Percentiles rank a stretch among this genome's conserved stretches.
phyloP scores from a whole-genome alignment of 2,888 invertebrate species.

The Lepeophtheirus nordmannii region DNA sequence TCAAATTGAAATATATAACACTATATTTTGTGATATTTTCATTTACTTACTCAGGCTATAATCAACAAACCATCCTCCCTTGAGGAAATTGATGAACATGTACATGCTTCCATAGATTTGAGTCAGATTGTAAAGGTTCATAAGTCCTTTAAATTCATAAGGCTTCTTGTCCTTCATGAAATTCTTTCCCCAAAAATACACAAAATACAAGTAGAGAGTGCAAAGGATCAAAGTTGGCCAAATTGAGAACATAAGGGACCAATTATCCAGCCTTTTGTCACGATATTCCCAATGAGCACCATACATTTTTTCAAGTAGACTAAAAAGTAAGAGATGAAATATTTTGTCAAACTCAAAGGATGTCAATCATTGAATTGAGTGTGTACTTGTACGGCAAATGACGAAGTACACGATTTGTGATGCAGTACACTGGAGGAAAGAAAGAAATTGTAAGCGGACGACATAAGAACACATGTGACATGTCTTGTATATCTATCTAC shows the following conservation, averaged over 20 bases:
- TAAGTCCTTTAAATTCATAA: slow-evolving; percentile 13
- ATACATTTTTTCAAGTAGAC: neutral
- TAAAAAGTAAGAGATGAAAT: too few species aligned
- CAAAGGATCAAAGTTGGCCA: slow-evolving; percentile 14
- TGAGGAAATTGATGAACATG: neutral
- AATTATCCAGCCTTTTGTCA: slow-evolving; percentile 14
- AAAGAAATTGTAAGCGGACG: too few species aligned
- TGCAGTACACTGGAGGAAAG: too few species aligned
- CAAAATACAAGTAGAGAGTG: slow-evolving; percentile 1
- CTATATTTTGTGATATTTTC: too few species aligned
- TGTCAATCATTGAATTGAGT: too few species aligned
- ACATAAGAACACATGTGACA: too few species aligned
- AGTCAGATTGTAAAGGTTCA: slow-evolving; percentile 14
- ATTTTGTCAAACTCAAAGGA: too few species aligned
- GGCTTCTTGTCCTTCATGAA: slow-evolving; percentile 9
- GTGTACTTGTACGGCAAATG: too few species aligned
- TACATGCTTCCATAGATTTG: slow-evolving; percentile 12
- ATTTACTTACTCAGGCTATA: slow-evolving; percentile 13
- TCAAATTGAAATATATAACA: too few species aligned
- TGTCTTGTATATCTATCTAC: too few species aligned
- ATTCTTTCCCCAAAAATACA: neutral
- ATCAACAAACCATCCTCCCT: slow-evolving; percentile 7
- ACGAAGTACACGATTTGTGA: too few species aligned
- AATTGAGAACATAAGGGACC: slow-evolving; percentile 8
- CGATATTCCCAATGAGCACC: slow-evolving; percentile 5